These are phyloP conservation scores for Tuta absoluta DNA, from an alignment of 2,888 invertebrate genomes.

Conservation along the genomic window DNA sequence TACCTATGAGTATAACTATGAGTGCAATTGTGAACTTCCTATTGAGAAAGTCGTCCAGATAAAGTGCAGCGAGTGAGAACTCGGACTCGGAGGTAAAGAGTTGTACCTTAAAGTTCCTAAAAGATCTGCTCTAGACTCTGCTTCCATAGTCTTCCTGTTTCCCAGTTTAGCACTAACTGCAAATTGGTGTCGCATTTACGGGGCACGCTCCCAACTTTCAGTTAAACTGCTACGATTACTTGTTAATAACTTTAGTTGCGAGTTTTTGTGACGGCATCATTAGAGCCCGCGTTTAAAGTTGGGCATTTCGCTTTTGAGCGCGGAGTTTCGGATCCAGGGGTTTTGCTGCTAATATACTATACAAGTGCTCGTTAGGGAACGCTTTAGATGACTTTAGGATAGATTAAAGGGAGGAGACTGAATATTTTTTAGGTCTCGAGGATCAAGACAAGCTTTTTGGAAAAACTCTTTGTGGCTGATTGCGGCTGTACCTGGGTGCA, in stretches of 20 bases:
- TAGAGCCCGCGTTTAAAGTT: slow-evolving; percentile 21
- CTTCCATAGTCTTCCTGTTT: too few relatives aligned
- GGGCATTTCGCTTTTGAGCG: neutral
- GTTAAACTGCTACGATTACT: slow-evolving; percentile 24
- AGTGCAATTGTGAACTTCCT: too few relatives aligned
- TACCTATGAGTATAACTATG: too few relatives aligned
- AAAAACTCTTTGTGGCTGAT: neutral
- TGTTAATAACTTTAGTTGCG: slow-evolving; percentile 25
- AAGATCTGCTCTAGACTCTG: neutral
- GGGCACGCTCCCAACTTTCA: slow-evolving; percentile 14
- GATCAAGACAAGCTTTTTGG: neutral
- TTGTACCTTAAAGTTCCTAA: neutral
- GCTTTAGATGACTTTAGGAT: neutral
- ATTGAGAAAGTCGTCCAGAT: too few relatives aligned
- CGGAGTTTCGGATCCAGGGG: neutral
- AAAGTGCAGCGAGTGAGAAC: too few relatives aligned
- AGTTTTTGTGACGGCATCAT: slow-evolving; percentile 24
- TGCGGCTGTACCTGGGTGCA: neutral
- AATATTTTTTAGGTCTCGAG: neutral
- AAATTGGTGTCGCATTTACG: slow-evolving; percentile 20
- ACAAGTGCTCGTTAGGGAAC: slow-evolving; percentile 8
- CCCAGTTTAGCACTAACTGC: neutral
- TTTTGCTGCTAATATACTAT: slow-evolving; percentile 1
- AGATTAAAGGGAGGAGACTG: neutral
- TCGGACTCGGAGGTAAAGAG: too few relatives aligned